Base-by-base conservation (phyloP, 2,797 vertebrate genomes). In the Micrastur ruficollis region DNA sequence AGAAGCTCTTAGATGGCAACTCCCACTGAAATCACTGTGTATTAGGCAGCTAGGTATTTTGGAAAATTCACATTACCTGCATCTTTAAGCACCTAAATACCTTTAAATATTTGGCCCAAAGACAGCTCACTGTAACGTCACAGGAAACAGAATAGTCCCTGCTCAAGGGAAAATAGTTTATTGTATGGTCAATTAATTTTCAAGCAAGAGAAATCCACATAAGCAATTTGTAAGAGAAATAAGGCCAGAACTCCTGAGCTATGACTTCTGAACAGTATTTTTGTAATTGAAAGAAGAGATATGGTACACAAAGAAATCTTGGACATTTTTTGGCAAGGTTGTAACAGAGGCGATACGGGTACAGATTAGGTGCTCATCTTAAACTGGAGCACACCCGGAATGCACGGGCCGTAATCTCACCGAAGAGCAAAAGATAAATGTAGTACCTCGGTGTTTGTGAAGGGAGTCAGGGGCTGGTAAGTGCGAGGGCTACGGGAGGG, bases 31-130 rank as follows among this genome's bases (percentile, higher is more conserved):
- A 95, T 94, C 12, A 2, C 84, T 92, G 68, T 82, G 81, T 95
- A 93, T 94, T 97, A 97, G 86, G 92, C 90, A 93, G 95, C 36
- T 92, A 97, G 95, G 90, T 96, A 96, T 90, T 95, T 96, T 0
- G 46, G 94, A 97, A 96, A 97, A 97, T 95, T 93, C 96, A 95
- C 94, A 97, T 95, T 96, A 97, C 95, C 95, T 97, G 97, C 96
- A 96, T 96, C 89, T 96, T 97, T 97, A 97, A 89, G 94, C 96
- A 97, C 89, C 95, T 97, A 96, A 97, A 97, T 93, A 96, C 92
- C 97, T 97, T 97, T 95, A 96, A 97, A 96, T 93, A 96, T 92
- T 92, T 97, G 92, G 92, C 97, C 90, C 93, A 91, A 96, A 87
- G 96, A 95, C 96, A 97, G 94, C 94, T 94, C 71, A 83, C 84